Conservation (phyloP, 2,113 vertebrate species). For the Engystomops pustulosus region DNA sequence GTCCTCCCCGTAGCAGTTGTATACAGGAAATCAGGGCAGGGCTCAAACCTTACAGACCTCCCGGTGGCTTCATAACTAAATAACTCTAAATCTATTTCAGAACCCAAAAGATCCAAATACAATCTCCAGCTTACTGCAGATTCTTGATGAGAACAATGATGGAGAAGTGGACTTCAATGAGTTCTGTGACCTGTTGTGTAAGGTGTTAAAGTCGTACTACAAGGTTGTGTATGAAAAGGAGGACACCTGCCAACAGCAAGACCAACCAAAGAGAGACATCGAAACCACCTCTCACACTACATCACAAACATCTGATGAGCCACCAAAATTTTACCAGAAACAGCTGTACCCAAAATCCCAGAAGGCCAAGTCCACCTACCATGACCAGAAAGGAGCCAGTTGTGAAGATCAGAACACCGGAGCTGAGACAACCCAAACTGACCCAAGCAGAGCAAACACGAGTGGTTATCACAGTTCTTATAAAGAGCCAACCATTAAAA, state of each 20-base stretch:
- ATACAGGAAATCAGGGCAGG: no score
- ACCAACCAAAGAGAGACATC: neutral
- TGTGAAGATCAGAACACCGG: neutral
- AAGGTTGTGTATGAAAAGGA: slow-evolving; percentile 38
- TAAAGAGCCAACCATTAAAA: no score
- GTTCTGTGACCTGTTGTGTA: slow-evolving; percentile 47
- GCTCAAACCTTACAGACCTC: no score
- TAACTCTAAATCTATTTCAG: slow-evolving; percentile 27
- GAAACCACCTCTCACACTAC: neutral
- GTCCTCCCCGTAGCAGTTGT: no score
- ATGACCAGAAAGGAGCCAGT: neutral
- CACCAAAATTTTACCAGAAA: slow-evolving; percentile 33
- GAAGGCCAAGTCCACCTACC: neutral
- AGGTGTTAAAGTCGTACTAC: slow-evolving; percentile 28
- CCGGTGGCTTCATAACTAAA: no score
- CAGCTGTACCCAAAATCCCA: slow-evolving; percentile 17
- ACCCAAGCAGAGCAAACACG: neutral
- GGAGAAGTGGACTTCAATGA: slow-evolving; percentile 54
- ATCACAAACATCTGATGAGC: neutral
- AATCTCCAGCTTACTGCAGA: slow-evolving; percentile 14
- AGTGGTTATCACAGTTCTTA: no score
- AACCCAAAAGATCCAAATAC: slow-evolving; percentile 51
- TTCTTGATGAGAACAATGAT: slow-evolving; percentile 54
- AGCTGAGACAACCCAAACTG: slow-evolving; percentile 7
- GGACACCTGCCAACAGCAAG: neutral